Evolutionary conservation across 2,113 vertebrate genomes (phyloP).

Genomic region (Microtus ochrogaster): DNA sequence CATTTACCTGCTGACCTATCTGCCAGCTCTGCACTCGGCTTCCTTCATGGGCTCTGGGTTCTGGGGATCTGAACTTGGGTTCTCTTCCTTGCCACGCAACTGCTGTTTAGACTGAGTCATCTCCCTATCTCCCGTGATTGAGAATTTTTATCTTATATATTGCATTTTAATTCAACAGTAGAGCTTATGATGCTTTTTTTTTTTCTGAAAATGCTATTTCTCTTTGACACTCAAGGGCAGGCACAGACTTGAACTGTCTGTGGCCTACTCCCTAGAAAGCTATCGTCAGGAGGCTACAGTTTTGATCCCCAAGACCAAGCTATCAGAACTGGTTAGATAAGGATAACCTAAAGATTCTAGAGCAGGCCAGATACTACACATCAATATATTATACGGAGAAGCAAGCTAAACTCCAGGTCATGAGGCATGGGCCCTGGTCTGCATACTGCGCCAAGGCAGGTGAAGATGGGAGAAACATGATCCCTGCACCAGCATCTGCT

Average conservation of each 20-base stretch:
- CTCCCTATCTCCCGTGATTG: not conserved
- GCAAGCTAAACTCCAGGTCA: not conserved
- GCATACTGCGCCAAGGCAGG: not conserved
- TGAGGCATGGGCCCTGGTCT: not conserved
- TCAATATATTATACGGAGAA: not conserved
- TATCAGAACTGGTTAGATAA: constrained; percentile 40
- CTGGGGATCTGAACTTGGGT: not conserved
- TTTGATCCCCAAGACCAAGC: not conserved
- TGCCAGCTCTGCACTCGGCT: not conserved
- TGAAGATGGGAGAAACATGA: not conserved
- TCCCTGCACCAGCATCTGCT: not conserved
- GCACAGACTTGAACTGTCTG: not conserved
- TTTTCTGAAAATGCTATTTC: constrained; percentile 28
- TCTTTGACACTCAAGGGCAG: constrained; percentile 39
- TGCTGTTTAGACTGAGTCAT: not conserved
- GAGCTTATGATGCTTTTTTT: not conserved
- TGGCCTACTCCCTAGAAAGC: not conserved
- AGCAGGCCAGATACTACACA: not conserved
- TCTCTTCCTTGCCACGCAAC: not conserved
- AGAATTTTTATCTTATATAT: constrained; percentile 21
- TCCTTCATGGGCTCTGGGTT: not conserved
- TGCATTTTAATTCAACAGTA: not conserved
- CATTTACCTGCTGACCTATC: not conserved
- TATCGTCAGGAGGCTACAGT: not conserved
- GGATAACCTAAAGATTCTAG: not conserved